Base-by-base conservation (phyloP, 2,797 vertebrate species). In the Rhinoraja longicauda region DNA sequence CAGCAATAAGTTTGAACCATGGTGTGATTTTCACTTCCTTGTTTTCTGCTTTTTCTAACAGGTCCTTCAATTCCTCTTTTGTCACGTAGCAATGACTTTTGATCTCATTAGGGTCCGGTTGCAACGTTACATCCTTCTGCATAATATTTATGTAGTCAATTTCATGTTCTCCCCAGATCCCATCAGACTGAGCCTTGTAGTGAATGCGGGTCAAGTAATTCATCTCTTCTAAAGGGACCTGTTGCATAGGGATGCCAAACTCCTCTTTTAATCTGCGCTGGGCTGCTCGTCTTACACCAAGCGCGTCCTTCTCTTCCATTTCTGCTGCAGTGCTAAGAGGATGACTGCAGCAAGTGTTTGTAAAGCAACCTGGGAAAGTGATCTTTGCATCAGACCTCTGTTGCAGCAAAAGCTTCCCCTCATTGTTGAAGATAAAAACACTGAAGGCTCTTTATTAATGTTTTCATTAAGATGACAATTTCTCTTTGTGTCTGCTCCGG, bases 121-220 rank as follows among this genome's bases (percentile, higher is more conserved):
- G 96, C 94, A 99, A 93, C 0, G 96, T 96, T n/a, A 99, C 98
- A 0, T 99, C 96, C 96, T 99, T 99, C 95, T 97, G 98, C 94
- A 98, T 95, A 95, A 99, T 98, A 91, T 99, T 96, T 95, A 99
- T 99, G 93, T 99, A 99, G 95, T 99, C 99, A 26, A 99, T 98
- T 95, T 99, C 99, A 2, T 99, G 98, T 94, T 99, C 99, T 19
- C 98, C 99, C 99, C 99, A 99, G 93, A 98, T 96, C 0, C 97
- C 97, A 24, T 99, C 98, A 0, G 99, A 99, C 94, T 97, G 97
- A 78, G 99, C 98, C 95, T 99, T 99, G 96, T 99, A 99, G 95
- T 99, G 97, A 95, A 99, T 98, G 93, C 99, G 95, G 0, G 99
- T 99, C 93, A 99, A 94, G 93, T 98, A 99, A 0, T 96, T 96